Base-by-base conservation (phyloP, 2,888 invertebrate genomes). In the Diploptera punctata region DNA sequence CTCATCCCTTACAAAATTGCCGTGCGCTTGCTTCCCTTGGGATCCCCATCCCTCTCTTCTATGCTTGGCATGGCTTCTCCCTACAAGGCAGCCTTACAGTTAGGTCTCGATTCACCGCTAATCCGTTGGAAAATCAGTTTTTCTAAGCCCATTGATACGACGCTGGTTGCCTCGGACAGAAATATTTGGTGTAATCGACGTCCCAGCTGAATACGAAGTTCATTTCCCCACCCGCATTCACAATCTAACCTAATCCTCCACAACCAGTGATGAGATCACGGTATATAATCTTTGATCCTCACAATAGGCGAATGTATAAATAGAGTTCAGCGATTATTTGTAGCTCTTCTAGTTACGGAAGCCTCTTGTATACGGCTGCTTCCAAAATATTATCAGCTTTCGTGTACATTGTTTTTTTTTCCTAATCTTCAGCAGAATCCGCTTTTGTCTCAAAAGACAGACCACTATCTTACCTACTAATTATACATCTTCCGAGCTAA, bases 81-180 rank as follows among this genome's bases (percentile, higher is more conserved):
- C 61, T 47, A 43, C 10, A 44, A 4, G 31, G 57, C 57, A 57
- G 57, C 57, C 57, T 57, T 57, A 57, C 57, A 57, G 57, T 57
- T 57, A n/a, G 57, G 29, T 44, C 65, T 72, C 74, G 74, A 74
- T 74, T 69, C 74, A 68, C 74, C 75, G 68, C 75, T 75, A 75
- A 75, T 75, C 75, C 73, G 44, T 67, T 69, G 73, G 73, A 75
- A 74, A 75, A 75, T 75, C 75, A 75, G 75, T 75, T 75, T 75
- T 75, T 73, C 73, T 75, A 73, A 75, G 75, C 75, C 73, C 75
- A 73, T 73, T 75, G 75, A 75, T 75, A 73, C 75, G 49, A 57
- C 7, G 31, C 49, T 52, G 19, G 19, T 21, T 52, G 61, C 57
- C 68, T 62, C 68, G 72, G 72, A 75, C 75, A 75, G 73, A 74